A percentile compares a stretch with the other conserved stretches of the same genome.
Conservation (phyloP, 2,888 invertebrate genomes). For the Bugula neritina region DNA sequence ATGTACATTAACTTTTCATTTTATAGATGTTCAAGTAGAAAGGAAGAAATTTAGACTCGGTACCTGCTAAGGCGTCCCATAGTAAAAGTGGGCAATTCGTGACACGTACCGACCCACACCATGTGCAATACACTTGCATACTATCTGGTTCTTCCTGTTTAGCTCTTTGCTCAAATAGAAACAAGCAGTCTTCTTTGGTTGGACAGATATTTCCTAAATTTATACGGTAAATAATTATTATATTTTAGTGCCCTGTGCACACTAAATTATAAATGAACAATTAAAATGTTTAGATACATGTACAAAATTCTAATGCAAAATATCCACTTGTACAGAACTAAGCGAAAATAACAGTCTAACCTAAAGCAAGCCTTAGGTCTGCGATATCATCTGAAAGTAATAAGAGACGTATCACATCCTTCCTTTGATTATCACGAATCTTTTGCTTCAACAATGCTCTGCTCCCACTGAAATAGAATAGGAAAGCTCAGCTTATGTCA, state of each 20-base stretch:
- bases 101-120: background rate
- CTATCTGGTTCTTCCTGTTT: background rate
- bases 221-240: too few relatives aligned
- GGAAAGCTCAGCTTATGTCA: too few relatives aligned
- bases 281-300: too few relatives aligned
- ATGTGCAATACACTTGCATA: background rate
- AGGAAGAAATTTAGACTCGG: too few relatives aligned
- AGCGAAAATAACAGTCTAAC: background rate
- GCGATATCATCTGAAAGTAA: background rate
- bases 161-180: constrained; percentile 8
- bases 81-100: background rate
- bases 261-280: too few relatives aligned
- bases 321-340: too few relatives aligned
- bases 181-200: constrained; percentile 18
- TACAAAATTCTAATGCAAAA: too few relatives aligned
- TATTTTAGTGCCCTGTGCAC: too few relatives aligned
- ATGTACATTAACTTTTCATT: too few relatives aligned
- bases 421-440: background rate
- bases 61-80: constrained; percentile 18
- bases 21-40: too few relatives aligned
- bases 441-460: background rate
- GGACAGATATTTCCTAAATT: background rate
- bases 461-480: background rate
- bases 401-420: background rate
- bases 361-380: background rate